phyloP scores from a whole-genome alignment of 2,797 vertebrate genomes.

The Enoplosus armatus region DNA sequence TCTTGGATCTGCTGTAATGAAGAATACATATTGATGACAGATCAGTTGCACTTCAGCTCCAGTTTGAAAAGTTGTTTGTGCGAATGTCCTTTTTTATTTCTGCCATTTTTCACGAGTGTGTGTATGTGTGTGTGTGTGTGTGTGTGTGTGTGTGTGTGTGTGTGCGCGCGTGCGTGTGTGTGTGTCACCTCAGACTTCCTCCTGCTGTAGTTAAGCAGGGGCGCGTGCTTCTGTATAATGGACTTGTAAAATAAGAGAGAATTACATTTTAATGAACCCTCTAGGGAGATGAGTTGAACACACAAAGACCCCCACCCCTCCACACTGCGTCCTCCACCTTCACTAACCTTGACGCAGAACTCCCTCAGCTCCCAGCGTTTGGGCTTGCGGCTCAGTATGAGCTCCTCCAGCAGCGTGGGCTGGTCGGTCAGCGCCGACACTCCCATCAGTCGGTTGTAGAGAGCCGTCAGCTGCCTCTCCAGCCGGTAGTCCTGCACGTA shows the following conservation, averaged over 20 bases:
- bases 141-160: neutral
- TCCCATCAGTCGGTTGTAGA: slow-evolving; percentile 81
- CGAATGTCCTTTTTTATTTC: neutral
- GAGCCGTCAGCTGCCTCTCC: slow-evolving; percentile 81
- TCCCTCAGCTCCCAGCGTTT: slow-evolving; percentile 81
- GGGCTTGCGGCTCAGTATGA: slow-evolving; percentile 76
- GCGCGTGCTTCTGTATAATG: slow-evolving; percentile 41
- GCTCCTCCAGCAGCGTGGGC: slow-evolving; percentile 79
- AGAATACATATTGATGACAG: neutral
- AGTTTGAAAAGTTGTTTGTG: neutral
- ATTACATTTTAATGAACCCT: slow-evolving; percentile 59
- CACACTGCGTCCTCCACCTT: neutral
- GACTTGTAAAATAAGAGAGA: slow-evolving; percentile 42
- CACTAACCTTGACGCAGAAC: slow-evolving; percentile 82
- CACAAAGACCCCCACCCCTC: neutral
- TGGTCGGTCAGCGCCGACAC: slow-evolving; percentile 74
- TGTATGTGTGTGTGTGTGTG: too few species aligned
- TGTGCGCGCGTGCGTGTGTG: neutral
- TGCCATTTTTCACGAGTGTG: neutral
- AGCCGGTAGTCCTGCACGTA: slow-evolving; percentile 79
- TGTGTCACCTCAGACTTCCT: slow-evolving; percentile 29
- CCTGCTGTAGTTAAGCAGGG: slow-evolving; percentile 1
- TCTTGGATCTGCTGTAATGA: neutral
- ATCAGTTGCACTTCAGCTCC: neutral
- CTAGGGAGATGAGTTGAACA: slow-evolving; percentile 33